Evolutionary conservation across 2,113 vertebrate genomes (phyloP), one percentile per base, ranked within the genome.

Genomic region (Solea solea): DNA sequence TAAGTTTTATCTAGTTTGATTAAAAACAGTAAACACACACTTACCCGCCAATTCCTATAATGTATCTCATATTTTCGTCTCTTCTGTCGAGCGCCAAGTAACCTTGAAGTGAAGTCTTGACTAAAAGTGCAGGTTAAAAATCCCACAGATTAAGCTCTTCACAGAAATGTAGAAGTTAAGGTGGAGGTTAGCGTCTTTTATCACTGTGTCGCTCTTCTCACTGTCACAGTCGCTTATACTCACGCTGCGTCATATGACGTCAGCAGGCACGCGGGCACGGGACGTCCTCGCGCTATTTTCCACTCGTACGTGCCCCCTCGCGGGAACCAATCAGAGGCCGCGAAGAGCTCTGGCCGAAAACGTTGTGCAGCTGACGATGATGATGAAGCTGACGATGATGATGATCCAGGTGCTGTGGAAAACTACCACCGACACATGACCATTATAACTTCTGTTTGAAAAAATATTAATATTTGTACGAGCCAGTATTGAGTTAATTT

Each of bases 31-130:
- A 3, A 28, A 9, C 13, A 6, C 3, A 50, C 0, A 81, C 93
- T 84, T 87, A 95, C 94, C 94, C 94, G 77, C 94, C 94, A 58
- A 95, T 90, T 90, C 93, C 94, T 80, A 95, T 93, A 13, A 95
- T 93, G 77, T 88, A 93, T 48, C 93, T 95, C 94, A 94, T 95
- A 10, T 67, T 74, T 15, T 66, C 73, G 9, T 61, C 15, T 50
- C 62, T 62, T 73, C 16, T 55, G 8, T 15, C 1, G 27, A 25
- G 61, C 45, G 40, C 63, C 11, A n/a, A 1, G 28, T 34, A 3
- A 7, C 2, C 16, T 46, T 21, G 10, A 1, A 51, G 3, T 9
- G 27, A 71, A 64, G 8, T 48, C 14, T 48, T 48, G 45, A 48
- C 11, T 5, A 48, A 11, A 2, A 8, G 3, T 1, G 1, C 27